phyloP scores from a whole-genome alignment of 2,113 vertebrate species.

The Nesogale talazaci region DNA sequence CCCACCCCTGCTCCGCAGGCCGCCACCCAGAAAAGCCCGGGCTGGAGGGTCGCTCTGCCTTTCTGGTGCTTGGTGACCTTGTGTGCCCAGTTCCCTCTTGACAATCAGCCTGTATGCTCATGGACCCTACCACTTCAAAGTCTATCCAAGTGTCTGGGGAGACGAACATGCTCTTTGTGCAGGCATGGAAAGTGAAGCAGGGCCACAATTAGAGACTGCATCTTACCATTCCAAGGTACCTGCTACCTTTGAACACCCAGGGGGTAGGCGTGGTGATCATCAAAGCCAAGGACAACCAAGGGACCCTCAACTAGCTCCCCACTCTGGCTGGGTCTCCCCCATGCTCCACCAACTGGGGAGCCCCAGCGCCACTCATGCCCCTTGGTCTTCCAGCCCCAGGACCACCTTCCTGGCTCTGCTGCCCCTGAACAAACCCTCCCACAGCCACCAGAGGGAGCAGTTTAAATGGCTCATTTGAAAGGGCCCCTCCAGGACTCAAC shows the following conservation, averaged over 20 bases:
- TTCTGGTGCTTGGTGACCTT: neutral
- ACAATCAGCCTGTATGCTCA: neutral
- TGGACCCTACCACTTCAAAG: neutral
- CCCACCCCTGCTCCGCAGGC: neutral
- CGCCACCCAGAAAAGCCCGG: neutral
- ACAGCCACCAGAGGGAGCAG: neutral
- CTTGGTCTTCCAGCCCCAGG: neutral
- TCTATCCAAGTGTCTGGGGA: neutral
- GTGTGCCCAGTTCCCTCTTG: neutral
- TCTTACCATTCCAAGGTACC: neutral
- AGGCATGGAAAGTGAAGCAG: neutral
- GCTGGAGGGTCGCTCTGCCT: neutral
- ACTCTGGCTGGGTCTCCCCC: neutral
- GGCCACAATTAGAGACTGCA: neutral
- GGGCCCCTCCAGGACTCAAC: neutral
- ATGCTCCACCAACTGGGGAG: neutral
- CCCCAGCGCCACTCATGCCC: neutral
- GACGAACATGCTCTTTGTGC: neutral
- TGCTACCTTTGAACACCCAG: neutral
- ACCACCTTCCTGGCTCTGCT: neutral
- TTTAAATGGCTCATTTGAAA: neutral
- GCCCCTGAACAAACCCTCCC: neutral
- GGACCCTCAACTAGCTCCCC: neutral
- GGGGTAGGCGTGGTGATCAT: too few relatives aligned
- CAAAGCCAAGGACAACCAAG: neutral